These are phyloP conservation scores for Panopea generosa DNA, from an alignment of 2,888 invertebrate genomes.

Conservation along the genomic window DNA sequence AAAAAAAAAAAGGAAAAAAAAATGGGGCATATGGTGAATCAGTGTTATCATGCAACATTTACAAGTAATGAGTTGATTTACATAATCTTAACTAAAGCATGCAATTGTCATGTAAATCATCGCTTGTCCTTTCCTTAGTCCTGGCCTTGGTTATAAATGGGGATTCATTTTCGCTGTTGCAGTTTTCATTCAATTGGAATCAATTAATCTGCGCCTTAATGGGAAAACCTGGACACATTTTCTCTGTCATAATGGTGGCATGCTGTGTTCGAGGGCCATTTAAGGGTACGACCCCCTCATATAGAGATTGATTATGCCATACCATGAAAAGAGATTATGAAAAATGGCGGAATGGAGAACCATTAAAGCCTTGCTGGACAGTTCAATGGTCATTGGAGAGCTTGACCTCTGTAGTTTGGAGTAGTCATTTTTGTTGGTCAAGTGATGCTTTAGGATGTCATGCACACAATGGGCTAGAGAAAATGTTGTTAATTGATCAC, in stretches of 20 bases:
- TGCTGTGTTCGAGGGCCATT: conserved; percentile 18
- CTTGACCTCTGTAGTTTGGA: conserved; percentile 19
- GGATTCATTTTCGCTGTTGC: too few species aligned
- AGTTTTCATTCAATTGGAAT: too few species aligned
- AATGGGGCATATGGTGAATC: too few species aligned
- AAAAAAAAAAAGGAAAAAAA: too few species aligned
- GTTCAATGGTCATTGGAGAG: conserved; percentile 17
- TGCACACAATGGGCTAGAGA: neutral
- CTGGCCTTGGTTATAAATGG: too few species aligned
- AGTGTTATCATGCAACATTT: too few species aligned
- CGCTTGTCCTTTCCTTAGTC: too few species aligned
- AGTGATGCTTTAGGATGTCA: conserved; percentile 15
- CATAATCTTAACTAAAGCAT: too few species aligned
- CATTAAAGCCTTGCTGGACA: neutral
- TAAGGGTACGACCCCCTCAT: conserved; percentile 26
- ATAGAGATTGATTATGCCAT: conserved; percentile 10
- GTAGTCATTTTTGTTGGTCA: conserved; percentile 28
- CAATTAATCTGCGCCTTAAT: too few species aligned
- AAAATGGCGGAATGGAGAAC: neutral
- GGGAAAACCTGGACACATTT: neutral
- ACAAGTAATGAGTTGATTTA: too few species aligned
- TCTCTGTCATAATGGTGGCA: conserved; percentile 18
- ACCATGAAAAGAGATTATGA: conserved; percentile 6
- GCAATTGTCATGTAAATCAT: too few species aligned
- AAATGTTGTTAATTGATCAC: too few species aligned